A percentile compares a stretch with the other conserved stretches of the same genome.
These are phyloP conservation scores for Temnothorax rugatulus DNA, from an alignment of 2,888 invertebrate genomes.

Conservation along the genomic window DNA sequence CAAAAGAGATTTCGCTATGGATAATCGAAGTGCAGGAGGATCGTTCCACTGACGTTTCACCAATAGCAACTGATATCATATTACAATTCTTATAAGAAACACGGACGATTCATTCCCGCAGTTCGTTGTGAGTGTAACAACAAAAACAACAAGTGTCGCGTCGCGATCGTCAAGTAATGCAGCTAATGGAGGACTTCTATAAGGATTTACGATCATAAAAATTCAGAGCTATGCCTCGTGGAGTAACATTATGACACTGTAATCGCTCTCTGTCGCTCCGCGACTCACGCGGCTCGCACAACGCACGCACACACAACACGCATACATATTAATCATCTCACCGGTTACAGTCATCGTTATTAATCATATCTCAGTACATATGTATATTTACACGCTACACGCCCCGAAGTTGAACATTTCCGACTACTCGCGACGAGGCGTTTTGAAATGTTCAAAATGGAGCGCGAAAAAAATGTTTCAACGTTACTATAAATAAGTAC, in stretches of 20 bases:
- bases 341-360: slow-evolving; percentile 66
- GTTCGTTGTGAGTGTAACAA: slow-evolving; percentile 73
- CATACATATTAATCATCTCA: slow-evolving; percentile 59
- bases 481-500: slow-evolving; percentile 77
- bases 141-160: slow-evolving; percentile 71
- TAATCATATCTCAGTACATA: slow-evolving; percentile 67
- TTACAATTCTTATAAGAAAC: slow-evolving; percentile 50
- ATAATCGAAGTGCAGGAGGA: slow-evolving; percentile 71
- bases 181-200: slow-evolving; percentile 76
- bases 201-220: slow-evolving; percentile 75
- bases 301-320: slow-evolving; percentile 51
- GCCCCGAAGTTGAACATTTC: slow-evolving; percentile 31
- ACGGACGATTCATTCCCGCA: slow-evolving; percentile 65
- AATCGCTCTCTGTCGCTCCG: slow-evolving; percentile 58
- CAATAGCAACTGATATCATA: slow-evolving; percentile 40
- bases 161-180: slow-evolving; percentile 70
- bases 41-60: slow-evolving; percentile 49
- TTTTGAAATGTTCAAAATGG: slow-evolving; percentile 33
- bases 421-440: not conserved
- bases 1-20: slow-evolving; percentile 41
- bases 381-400: slow-evolving; percentile 64
- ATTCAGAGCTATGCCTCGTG: slow-evolving; percentile 76
- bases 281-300: slow-evolving; percentile 16
- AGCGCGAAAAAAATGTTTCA: slow-evolving; percentile 39
- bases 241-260: slow-evolving; percentile 76